These are phyloP conservation scores for Neoscelio sp. DNA, from an alignment of 2,888 invertebrate genomes.

Conservation along the genomic window DNA sequence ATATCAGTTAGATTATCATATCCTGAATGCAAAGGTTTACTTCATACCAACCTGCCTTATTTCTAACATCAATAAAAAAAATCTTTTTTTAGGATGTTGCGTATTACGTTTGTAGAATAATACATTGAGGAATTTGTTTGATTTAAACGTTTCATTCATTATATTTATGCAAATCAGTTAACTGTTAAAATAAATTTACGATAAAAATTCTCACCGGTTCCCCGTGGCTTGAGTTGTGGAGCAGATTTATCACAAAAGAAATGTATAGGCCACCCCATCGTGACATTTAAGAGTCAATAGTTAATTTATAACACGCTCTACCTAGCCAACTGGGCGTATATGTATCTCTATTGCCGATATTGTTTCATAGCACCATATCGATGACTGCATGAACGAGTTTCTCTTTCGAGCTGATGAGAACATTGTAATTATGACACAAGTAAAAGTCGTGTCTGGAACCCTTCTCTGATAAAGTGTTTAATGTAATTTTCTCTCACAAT, in stretches of 20 bases:
- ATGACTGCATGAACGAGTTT: constrained; percentile 52
- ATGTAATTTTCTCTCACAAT: constrained; percentile 26
- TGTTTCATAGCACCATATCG: constrained; percentile 47
- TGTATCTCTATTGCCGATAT: constrained; percentile 49
- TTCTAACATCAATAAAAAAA: no score
- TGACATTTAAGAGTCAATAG: constrained; percentile 65
- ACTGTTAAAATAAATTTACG: constrained; percentile 20
- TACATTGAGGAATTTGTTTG: no score
- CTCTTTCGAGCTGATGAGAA: constrained; percentile 61
- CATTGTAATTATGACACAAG: constrained; percentile 60
- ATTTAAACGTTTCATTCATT: not conserved
- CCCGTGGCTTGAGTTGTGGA: constrained; percentile 22
- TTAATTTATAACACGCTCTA: constrained; percentile 59
- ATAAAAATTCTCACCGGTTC: constrained; percentile 26
- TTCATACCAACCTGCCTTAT: no score
- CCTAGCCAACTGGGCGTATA: constrained; percentile 50
- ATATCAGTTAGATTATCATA: no score
- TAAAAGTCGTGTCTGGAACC: constrained; percentile 45
- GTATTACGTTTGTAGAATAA: no score
- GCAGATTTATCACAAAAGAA: constrained; percentile 57
- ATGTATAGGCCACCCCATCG: constrained; percentile 60
- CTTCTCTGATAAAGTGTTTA: constrained; percentile 34
- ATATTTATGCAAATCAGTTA: constrained; percentile 13
- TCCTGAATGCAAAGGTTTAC: no score
- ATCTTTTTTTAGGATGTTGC: no score